Conservation (phyloP, 1,140 invertebrate species). For the Chrysoperla carnea region DNA sequence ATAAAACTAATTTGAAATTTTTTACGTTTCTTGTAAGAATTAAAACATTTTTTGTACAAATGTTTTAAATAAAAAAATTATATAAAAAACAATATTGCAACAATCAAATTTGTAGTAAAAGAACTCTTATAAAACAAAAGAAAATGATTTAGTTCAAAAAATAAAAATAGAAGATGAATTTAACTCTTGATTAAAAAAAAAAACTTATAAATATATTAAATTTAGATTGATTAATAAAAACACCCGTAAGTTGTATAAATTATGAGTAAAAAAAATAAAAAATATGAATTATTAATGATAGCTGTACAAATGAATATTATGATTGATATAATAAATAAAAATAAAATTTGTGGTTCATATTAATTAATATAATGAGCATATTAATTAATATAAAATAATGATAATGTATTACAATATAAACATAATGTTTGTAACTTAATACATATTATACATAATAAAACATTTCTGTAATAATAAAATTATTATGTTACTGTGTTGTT, state of each 20-base stretch:
- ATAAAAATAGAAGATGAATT: too few species aligned
- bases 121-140: not conserved
- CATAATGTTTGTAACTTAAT: slow-evolving; percentile 11
- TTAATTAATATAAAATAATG: too few species aligned
- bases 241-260: slow-evolving; percentile 8
- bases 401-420: slow-evolving; percentile 1
- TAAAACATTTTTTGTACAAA: too few species aligned
- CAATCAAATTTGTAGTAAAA: slow-evolving; percentile 9
- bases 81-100: slow-evolving; percentile 5
- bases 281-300: slow-evolving; percentile 4
- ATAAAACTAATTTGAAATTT: too few species aligned
- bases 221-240: not conserved
- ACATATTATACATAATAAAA: slow-evolving; percentile 8
- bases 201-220: too few species aligned
- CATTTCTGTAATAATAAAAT: slow-evolving; percentile 4
- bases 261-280: too few species aligned
- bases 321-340: too few species aligned
- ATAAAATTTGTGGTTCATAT: too few species aligned
- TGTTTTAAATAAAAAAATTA: not conserved
- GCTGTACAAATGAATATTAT: slow-evolving; percentile 8
- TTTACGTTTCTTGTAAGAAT: too few species aligned
- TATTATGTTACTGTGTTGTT: too few species aligned
- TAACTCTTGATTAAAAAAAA: too few species aligned
- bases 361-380: too few species aligned
- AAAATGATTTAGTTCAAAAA: slow-evolving; percentile 1